Evolutionary conservation across 2,888 invertebrate species (phyloP).

Genomic region (Seladonia tumulorum): DNA sequence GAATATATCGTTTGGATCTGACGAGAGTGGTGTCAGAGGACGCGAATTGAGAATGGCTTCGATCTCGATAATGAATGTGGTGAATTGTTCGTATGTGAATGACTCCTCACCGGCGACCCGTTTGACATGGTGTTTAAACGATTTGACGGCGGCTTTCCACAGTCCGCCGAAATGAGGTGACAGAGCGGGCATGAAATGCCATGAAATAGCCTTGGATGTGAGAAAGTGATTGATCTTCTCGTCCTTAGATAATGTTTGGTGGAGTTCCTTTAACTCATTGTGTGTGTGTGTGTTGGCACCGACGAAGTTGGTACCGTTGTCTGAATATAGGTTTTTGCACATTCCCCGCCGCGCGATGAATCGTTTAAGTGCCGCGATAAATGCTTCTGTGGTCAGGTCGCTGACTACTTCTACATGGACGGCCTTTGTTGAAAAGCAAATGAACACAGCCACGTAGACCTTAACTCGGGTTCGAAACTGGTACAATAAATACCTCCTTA

Average conservation of each 20-base stretch:
- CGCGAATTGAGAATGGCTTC: background rate
- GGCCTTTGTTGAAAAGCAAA: background rate
- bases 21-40: background rate
- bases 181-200: background rate
- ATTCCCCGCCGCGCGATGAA: conserved; percentile 12
- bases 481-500: no score
- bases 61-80: background rate
- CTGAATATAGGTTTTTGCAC: background rate
- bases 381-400: background rate
- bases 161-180: background rate
- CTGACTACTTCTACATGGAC: background rate
- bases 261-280: background rate
- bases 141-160: background rate
- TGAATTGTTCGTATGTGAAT: background rate
- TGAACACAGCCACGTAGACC: background rate
- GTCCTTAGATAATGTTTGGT: fast-evolving
- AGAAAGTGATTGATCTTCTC: fast-evolving
- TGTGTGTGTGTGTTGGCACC: no score
- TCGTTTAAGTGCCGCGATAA: background rate
- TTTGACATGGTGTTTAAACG: background rate
- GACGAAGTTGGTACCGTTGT: conserved; percentile 8
- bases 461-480: background rate
- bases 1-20: conserved; percentile 9
- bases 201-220: fast-evolving
- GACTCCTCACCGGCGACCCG: background rate